Evolutionary conservation across 2,888 invertebrate genomes (phyloP).

Genomic region (Limenitis camilla): DNA sequence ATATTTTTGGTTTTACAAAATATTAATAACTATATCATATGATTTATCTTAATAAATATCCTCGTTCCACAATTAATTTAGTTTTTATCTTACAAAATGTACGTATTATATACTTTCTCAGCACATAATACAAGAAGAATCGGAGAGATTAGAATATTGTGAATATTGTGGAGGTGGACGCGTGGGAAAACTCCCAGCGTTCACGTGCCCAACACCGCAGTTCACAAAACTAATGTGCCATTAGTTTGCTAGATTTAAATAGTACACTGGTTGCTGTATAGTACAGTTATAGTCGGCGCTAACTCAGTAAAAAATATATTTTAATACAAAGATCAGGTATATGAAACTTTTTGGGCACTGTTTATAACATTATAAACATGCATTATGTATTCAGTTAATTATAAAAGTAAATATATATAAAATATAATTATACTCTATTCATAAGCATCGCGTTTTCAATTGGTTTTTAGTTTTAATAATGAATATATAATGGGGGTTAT

Average conservation of each 20-base stretch:
- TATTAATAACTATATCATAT: too few species aligned
- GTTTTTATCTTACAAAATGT: slow-evolving; percentile 55
- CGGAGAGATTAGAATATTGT: slow-evolving; percentile 67
- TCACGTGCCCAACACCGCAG: slow-evolving; percentile 63
- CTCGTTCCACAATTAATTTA: slow-evolving; percentile 41
- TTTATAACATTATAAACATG: too few species aligned
- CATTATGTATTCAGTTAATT: too few species aligned
- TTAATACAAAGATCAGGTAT: too few species aligned
- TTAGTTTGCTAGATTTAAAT: slow-evolving; percentile 67
- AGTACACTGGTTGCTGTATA: slow-evolving; percentile 27
- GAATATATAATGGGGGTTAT: slow-evolving; percentile 35
- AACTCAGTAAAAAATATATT: slow-evolving; percentile 7
- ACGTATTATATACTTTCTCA: slow-evolving; percentile 63
- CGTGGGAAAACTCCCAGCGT: slow-evolving; percentile 74
- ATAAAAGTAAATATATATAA: too few species aligned
- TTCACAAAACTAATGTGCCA: slow-evolving; percentile 62
- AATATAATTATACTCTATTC: too few species aligned
- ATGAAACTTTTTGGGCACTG: too few species aligned
- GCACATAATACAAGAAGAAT: slow-evolving; percentile 67
- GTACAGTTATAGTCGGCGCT: slow-evolving; percentile 19
- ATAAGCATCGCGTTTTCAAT: too few species aligned
- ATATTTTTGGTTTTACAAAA: too few species aligned
- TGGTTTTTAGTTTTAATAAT: background rate
- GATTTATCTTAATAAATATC: too few species aligned
- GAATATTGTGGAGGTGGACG: slow-evolving; percentile 70